Percentiles rank a stretch among this genome's conserved stretches.
phyloP scores from a whole-genome alignment of 2,113 vertebrate species.

The Thinocorus orbignyianus region DNA sequence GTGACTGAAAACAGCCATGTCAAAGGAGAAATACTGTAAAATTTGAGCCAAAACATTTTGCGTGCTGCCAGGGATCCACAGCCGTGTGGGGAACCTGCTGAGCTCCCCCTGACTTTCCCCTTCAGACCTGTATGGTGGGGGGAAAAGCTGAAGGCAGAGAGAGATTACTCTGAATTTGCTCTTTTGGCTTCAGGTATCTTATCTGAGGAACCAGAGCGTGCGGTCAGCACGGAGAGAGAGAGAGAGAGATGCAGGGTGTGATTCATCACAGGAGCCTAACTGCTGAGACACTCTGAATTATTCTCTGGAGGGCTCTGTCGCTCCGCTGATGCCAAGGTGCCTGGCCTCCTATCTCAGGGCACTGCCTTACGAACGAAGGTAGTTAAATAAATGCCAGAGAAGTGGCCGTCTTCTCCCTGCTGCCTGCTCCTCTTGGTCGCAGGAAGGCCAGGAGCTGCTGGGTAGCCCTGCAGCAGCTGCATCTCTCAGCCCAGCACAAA shows the following conservation, averaged over 20 bases:
- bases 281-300: background rate
- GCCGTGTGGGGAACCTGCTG: background rate
- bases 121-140: background rate
- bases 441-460: background rate
- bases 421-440: background rate
- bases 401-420: background rate
- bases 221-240: background rate
- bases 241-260: background rate
- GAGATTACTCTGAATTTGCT: background rate
- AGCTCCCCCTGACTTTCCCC: background rate
- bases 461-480: background rate
- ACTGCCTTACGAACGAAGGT: background rate
- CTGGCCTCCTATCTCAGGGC: background rate
- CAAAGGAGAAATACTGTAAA: background rate
- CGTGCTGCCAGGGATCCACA: fast-evolving
- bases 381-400: background rate
- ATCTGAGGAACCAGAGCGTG: background rate
- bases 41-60: background rate
- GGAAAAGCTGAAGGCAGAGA: background rate
- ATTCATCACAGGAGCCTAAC: background rate
- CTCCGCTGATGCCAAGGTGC: background rate
- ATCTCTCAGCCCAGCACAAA: background rate
- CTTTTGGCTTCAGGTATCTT: background rate
- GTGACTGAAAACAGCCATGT: background rate
- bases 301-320: background rate